Percentiles rank a stretch among this genome's conserved stretches.
These are phyloP conservation scores for Hypomesus transpacificus DNA, from an alignment of 2,113 vertebrate species.

Conservation along the genomic window DNA sequence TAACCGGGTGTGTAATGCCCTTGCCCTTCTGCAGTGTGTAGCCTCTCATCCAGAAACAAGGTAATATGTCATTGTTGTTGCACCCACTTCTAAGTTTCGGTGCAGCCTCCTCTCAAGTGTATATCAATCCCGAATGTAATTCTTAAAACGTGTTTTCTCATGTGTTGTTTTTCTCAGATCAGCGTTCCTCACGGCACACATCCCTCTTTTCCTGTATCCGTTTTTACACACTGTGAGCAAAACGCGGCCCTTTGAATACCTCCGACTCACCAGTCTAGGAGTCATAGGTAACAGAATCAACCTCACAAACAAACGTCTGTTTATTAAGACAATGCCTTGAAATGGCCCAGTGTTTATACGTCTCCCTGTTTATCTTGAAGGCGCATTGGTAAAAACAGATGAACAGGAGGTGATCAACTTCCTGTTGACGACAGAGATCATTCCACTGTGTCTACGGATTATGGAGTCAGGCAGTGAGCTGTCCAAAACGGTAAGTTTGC, in stretches of 20 bases:
- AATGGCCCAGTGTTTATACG: background rate
- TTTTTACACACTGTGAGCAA: slow-evolving; percentile 98
- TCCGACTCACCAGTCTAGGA: slow-evolving; percentile 93
- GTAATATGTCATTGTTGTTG: slow-evolving; percentile 57
- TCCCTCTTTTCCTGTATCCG: slow-evolving; percentile 95
- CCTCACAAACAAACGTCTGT: background rate
- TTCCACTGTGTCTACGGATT: slow-evolving; percentile 95
- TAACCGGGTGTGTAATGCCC: slow-evolving; percentile 95
- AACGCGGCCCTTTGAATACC: slow-evolving; percentile 94
- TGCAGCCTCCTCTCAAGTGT: background rate
- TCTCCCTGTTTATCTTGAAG: slow-evolving; percentile 60
- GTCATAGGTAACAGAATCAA: slow-evolving; percentile 82
- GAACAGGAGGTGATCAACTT: slow-evolving; percentile 99
- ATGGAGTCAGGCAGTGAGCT: slow-evolving; percentile 99
- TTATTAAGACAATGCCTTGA: background rate
- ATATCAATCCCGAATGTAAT: too few species aligned
- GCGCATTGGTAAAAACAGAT: slow-evolving; percentile 96
- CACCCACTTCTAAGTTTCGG: too few species aligned
- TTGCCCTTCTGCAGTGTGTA: slow-evolving; percentile 94
- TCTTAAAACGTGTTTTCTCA: background rate
- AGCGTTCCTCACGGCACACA: slow-evolving; percentile 94
- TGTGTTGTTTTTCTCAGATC: slow-evolving; percentile 72
- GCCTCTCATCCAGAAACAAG: slow-evolving; percentile 96
- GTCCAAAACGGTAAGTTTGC: slow-evolving; percentile 87
- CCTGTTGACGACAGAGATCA: slow-evolving; percentile 96